phyloP scores from a whole-genome alignment of 1,140 invertebrate species.

The Drosophila rufa region DNA sequence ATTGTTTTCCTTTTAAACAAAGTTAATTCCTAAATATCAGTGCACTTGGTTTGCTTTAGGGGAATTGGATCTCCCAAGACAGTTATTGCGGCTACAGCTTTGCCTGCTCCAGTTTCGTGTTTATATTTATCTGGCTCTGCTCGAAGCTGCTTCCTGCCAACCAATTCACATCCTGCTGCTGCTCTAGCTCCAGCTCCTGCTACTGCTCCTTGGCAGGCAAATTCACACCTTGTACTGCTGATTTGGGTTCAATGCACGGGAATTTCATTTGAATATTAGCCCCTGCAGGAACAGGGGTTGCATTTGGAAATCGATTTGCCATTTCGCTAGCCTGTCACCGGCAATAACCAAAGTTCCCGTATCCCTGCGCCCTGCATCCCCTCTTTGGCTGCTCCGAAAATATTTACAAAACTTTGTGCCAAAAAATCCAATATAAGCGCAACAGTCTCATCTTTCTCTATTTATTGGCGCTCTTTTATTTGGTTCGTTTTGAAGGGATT shows the following conservation, averaged over 20 bases:
- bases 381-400: slow-evolving; percentile 19
- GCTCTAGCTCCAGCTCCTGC: neutral
- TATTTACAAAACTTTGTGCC: slow-evolving; percentile 50
- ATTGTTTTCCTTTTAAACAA: neutral
- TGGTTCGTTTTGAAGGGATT: slow-evolving; percentile 53
- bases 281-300: slow-evolving; percentile 33
- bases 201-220: slow-evolving; percentile 42
- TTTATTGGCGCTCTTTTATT: slow-evolving; percentile 47
- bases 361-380: neutral
- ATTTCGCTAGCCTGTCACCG: slow-evolving; percentile 57
- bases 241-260: slow-evolving; percentile 60
- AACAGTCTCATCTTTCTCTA: slow-evolving; percentile 52
- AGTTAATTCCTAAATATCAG: neutral
- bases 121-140: slow-evolving; percentile 57
- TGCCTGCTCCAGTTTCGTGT: slow-evolving; percentile 48
- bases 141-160: slow-evolving; percentile 37
- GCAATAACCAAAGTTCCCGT: slow-evolving; percentile 23
- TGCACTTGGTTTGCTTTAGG: slow-evolving; percentile 5
- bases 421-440: slow-evolving; percentile 54
- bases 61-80: slow-evolving; percentile 52
- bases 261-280: slow-evolving; percentile 73
- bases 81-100: slow-evolving; percentile 51
- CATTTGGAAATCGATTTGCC: slow-evolving; percentile 67
- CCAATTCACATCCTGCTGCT: slow-evolving; percentile 32
- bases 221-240: slow-evolving; percentile 67